Evolutionary conservation across 2,797 vertebrate genomes (phyloP), one percentile per base, ranked within the genome.

Genomic region (Parotocinclus haroldoi): DNA sequence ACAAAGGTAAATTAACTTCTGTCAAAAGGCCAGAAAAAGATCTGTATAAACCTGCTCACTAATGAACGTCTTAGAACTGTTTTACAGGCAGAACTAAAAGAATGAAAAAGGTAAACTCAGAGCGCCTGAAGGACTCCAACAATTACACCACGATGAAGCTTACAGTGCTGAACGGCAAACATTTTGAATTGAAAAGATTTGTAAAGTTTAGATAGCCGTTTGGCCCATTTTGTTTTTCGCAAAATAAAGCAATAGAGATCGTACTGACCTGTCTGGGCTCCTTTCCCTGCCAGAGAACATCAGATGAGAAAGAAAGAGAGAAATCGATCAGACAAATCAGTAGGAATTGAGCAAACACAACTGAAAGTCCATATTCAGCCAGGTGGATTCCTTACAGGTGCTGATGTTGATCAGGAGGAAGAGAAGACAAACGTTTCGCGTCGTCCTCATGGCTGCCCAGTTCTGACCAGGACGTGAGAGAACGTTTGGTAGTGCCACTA

Each of bases 361-460:
- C 45, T 3, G 19, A 10, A 69, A 68, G 49, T 1, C 3, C 69
- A 63, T 2, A 27, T 27, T 27, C 27, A 27, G 27, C 73, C 75
- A 69, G 36, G 38, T 54, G 40, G 13, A 42, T 9, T 48, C 62
- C 89, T 90, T 89, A 91, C 90, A 87, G 84, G 75, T 76, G 61
- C 27, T 74, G 67, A 85, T 69, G 67, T 85, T 68, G 5, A 0
- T 42, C 61, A 76, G 50, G 10, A 82, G 68, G 4, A 49, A 16
- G 12, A 72, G 44, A 12, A 68, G 42, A 54, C 79, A 66, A 63
- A 60, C 67, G 68, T 1, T 60, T 51, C 0, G 63, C 53, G 44
- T 72, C 12, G 80, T 76, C 79, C 49, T 16, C 60, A n/a, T 74
- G 48, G 68, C 57, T 66, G 59, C 53, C 50, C 60, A 27, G 48